Evolutionary conservation across 2,797 vertebrate genomes (phyloP), one percentile per base, ranked within the genome.

Genomic region (Luscinia luscinia): DNA sequence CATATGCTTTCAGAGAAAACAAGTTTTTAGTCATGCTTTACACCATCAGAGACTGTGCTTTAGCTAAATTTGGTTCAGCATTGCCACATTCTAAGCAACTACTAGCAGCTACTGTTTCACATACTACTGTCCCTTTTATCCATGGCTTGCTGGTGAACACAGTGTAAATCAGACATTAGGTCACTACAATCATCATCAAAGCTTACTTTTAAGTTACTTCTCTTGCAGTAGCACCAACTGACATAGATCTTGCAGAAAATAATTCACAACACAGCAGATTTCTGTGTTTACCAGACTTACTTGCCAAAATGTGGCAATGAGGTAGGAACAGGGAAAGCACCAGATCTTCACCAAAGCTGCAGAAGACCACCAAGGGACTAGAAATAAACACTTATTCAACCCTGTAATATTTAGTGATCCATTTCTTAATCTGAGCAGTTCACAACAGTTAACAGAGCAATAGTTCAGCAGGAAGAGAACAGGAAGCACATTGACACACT

Each of bases 141-240:
- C 38, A 73, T 1, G 4, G 32, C 8, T 90, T 61, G 9, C 34
- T 52, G 36, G 23, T 51, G 38, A 81, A 91, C 51, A 69, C 7
- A 41, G 32, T 38, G 48, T 9, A 58, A 77, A 74, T 15, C 18
- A 46, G 34, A 67, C 12, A 41, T 28, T 30, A 62, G 64, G 82
- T 63, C 10, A 57, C 30, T 43, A 62, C 45, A 82, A 79, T 46
- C 23, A 78, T 17, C 28, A 62, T 10, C 12, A 61, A 48, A 67
- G 12, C 34, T 90, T 79, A 84, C 34, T 88, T 85, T 67, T 21
- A 66, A 79, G 64, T 67, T 63, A 36, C 45, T 87, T 87, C 30
- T 89, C 49, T 77, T 68, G 41, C 22, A 92, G 28, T 34, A 36
- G 48, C 34, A 89, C 12, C 54, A 57, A 52, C 2, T 73, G 51